Percentiles rank a stretch among this genome's conserved stretches.
Conservation (phyloP, 2,113 vertebrate genomes). For the human (Homo sapiens) region DNA sequence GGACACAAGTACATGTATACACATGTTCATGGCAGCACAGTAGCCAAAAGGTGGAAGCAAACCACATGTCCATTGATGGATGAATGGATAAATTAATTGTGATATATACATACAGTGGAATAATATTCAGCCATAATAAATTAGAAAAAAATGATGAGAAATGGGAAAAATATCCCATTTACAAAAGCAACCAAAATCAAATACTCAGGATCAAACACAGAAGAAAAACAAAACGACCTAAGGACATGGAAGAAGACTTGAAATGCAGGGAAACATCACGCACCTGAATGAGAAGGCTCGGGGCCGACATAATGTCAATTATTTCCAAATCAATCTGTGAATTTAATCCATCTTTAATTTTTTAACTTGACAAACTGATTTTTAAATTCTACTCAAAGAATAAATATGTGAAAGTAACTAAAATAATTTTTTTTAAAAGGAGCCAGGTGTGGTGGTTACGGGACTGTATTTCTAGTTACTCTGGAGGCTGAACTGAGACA, state of each 20-base stretch:
- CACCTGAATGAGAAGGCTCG: not conserved
- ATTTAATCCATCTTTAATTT: not conserved
- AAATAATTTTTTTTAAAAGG: not conserved
- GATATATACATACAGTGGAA: too few species aligned
- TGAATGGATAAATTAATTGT: not conserved
- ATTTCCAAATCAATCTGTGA: not conserved
- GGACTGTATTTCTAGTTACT: not conserved
- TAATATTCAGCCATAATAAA: not conserved
- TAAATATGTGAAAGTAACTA: not conserved
- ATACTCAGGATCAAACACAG: not conserved
- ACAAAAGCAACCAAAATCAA: not conserved
- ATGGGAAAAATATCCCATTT: not conserved
- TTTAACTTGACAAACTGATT: not conserved
- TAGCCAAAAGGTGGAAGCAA: not conserved
- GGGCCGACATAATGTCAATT: not conserved
- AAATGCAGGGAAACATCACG: not conserved
- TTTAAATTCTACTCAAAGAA: not conserved
- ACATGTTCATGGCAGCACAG: not conserved
- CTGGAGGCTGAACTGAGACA: not conserved
- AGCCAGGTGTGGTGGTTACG: not conserved
- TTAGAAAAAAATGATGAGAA: not conserved
- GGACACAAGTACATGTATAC: rapidly evolving
- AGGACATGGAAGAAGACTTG: not conserved
- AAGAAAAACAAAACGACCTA: not conserved
- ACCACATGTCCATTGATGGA: not conserved